Evolutionary conservation across 2,888 invertebrate species (phyloP), one percentile per base, ranked within the genome.

Genomic region (Dioctria linearis): DNA sequence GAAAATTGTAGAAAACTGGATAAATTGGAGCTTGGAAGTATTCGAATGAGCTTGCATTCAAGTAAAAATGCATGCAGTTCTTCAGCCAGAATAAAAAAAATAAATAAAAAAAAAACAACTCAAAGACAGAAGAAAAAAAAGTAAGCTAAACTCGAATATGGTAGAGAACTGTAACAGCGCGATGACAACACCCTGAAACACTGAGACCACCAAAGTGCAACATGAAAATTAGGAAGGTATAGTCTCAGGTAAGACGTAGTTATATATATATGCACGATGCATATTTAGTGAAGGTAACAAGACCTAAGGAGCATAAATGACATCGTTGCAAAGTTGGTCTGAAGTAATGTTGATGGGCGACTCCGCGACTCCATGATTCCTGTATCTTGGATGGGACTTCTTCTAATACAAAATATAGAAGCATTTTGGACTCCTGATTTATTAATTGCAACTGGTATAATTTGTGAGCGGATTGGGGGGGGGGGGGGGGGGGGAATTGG

Each of bases 171-270:
- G 67, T 46, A 67, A 67, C 67, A 67, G 49, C 67, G 25, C 25
- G 43, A 46, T 67, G 67, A 67, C 67, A 67, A 69, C 69, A 69
- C 49, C 49, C 49, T 13, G 67, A 69, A 69, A 69, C 69, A 51
- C 8, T 37, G 39, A 49, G 69, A 69, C 69, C 69, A 69, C 69
- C 69, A 69, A 25, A 49, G 67, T 49, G 69, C 49, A 69, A 49
- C 69, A 69, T 51, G 54, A 8, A 66, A 66, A 66, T 66, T 66
- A 66, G 66, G 66, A 66, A 42, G 13, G 66, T 40, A 25, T 25
- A 66, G 66, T 9, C 25, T 25, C 8, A 43, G 66, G 43, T 42
- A 43, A 9, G 9, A 37, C 2, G 25, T 2, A 25, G 25, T 25
- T 2, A 25, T 4, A 9, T 13, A 9, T 13, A 63, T 63, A 63